Percentiles rank a stretch among this genome's conserved stretches.
Evolutionary conservation across 2,888 invertebrate genomes (phyloP).

Genomic region (Agonopterix heracliana): DNA sequence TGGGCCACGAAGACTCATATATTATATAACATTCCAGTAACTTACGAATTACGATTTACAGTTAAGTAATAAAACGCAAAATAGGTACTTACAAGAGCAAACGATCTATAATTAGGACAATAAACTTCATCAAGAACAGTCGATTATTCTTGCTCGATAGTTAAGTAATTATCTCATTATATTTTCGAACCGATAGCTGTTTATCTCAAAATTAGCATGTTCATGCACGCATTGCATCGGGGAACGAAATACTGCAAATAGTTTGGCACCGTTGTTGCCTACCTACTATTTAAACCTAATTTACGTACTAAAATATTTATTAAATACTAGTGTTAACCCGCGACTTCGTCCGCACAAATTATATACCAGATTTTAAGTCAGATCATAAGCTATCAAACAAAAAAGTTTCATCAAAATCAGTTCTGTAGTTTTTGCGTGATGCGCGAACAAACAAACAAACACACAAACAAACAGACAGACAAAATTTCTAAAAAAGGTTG

Average conservation of each 20-base stretch:
- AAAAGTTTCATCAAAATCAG: no score
- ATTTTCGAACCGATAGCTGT: constrained; percentile 40
- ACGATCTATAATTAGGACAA: constrained; percentile 66
- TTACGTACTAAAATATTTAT: no score
- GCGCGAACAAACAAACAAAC: no score
- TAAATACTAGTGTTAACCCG: no score
- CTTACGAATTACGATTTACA: background rate
- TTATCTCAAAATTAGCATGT: constrained; percentile 48
- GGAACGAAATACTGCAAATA: constrained; percentile 21
- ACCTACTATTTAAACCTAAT: background rate
- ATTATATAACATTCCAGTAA: constrained; percentile 1
- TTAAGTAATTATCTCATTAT: constrained; percentile 59
- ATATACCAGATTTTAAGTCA: no score
- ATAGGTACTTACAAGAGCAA: constrained; percentile 42
- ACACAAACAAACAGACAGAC: no score
- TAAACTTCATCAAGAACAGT: constrained; percentile 66
- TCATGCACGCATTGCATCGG: constrained; percentile 28
- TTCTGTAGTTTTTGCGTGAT: no score
- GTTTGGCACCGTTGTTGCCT: constrained; percentile 1
- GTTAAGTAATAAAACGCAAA: constrained; percentile 8
- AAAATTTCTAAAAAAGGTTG: no score
- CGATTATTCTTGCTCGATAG: constrained; percentile 51
- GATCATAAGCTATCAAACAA: no score
- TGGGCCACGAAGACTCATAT: no score
- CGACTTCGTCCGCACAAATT: no score